Conservation (phyloP, 2,797 vertebrate genomes). For the Sebastes oblongus region DNA sequence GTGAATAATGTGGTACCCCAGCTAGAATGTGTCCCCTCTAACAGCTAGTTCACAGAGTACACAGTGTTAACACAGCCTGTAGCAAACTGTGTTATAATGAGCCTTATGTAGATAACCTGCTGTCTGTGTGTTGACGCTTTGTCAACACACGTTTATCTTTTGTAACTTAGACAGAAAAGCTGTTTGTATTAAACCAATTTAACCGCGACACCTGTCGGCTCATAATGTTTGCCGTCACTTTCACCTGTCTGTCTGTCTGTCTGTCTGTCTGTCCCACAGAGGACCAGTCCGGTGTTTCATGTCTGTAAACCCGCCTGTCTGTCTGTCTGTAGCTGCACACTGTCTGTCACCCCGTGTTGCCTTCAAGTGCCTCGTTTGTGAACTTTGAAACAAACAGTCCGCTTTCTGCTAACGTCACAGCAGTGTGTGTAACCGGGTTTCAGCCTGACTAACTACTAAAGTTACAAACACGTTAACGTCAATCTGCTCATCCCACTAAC, state of each 20-base stretch:
- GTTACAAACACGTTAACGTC: neutral
- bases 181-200: neutral
- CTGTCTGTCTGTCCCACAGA: neutral
- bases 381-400: constrained; percentile 33
- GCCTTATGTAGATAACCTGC: rapidly evolving
- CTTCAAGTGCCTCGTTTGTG: neutral
- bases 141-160: neutral
- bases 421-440: neutral
- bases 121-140: rapidly evolving
- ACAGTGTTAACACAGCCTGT: neutral
- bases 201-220: constrained; percentile 56
- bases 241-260: constrained; percentile 49
- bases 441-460: neutral
- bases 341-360: neutral
- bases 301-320: neutral
- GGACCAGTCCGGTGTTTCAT: neutral
- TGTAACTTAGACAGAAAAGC: neutral
- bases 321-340: neutral
- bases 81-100: neutral
- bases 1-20: constrained; percentile 26
- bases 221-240: constrained; percentile 20
- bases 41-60: neutral
- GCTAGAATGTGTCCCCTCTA: neutral
- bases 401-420: neutral
- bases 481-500: constrained; percentile 52